Evolutionary conservation across 2,888 invertebrate species (phyloP).

Genomic region (Thereva unica): DNA sequence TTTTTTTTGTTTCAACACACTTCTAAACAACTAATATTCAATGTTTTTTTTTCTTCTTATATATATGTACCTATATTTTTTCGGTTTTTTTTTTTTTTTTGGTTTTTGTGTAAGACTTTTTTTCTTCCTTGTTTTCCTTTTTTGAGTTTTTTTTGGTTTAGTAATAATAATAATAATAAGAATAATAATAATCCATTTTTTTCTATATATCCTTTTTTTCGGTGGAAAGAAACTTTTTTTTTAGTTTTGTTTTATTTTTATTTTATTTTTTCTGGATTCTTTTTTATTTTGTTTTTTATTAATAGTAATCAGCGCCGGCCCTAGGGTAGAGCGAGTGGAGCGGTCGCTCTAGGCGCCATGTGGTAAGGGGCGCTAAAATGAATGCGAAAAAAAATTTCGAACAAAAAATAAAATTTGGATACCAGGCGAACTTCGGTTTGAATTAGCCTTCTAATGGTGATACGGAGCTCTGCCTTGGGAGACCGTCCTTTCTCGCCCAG

Average conservation of each 20-base stretch:
- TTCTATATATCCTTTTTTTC: conserved; percentile 7
- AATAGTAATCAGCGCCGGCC: no score
- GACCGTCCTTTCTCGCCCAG: no score
- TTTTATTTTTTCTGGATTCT: not conserved
- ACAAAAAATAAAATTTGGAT: no score
- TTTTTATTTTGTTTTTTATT: conserved; percentile 9
- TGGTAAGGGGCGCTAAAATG: no score
- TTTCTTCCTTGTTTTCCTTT: not conserved
- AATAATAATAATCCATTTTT: not conserved
- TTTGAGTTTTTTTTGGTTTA: not conserved
- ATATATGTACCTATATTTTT: conserved; percentile 20
- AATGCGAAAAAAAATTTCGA: no score
- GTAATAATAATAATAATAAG: not conserved
- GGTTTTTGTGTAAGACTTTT: conserved; percentile 1
- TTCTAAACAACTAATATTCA: conserved; percentile 31
- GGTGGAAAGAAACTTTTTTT: conserved; percentile 15
- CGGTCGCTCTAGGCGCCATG: no score
- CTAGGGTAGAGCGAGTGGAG: no score
- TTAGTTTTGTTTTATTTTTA: conserved; percentile 1
- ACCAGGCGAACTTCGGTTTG: no score
- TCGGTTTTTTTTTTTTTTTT: conserved; percentile 1
- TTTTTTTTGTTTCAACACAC: conserved; percentile 17
- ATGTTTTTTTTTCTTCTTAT: conserved; percentile 16
- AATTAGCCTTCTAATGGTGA: no score
- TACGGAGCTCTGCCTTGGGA: no score